These are phyloP conservation scores for Platysteira castanea DNA, from an alignment of 2,113 vertebrate genomes.

Conservation along the genomic window DNA sequence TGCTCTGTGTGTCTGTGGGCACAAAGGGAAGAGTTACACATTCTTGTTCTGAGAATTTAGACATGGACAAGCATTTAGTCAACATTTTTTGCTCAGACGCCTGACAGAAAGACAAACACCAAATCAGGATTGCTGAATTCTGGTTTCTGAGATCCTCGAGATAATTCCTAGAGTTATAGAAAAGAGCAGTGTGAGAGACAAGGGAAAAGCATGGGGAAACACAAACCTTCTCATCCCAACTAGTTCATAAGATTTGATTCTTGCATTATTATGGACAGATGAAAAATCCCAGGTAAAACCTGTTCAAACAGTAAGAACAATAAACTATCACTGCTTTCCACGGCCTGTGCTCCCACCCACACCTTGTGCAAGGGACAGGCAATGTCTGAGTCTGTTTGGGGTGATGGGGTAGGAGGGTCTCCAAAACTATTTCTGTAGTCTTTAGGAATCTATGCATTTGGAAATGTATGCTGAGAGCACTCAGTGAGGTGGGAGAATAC, in stretches of 20 bases:
- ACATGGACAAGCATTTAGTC: background rate
- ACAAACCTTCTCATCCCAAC: background rate
- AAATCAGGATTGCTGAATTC: background rate
- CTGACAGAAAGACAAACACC: background rate
- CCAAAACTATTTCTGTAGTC: background rate
- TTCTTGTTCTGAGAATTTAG: background rate
- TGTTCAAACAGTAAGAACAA: background rate
- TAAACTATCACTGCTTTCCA: fast-evolving
- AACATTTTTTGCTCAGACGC: background rate
- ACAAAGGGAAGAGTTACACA: background rate
- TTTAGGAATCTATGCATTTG: slow-evolving; percentile 9
- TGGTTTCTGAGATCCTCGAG: background rate
- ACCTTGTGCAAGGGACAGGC: background rate
- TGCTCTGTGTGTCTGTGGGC: background rate
- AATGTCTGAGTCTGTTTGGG: background rate
- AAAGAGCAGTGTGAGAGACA: background rate
- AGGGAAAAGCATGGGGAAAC: background rate
- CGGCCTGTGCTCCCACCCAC: fast-evolving
- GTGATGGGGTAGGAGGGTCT: background rate
- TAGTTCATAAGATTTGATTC: background rate
- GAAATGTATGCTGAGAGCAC: slow-evolving; percentile 29
- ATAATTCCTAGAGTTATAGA: background rate
- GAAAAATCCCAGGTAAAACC: background rate
- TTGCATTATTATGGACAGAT: fast-evolving
- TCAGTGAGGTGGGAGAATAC: slow-evolving; percentile 25